Evolutionary conservation across 1,140 invertebrate genomes (phyloP), one percentile per base, ranked within the genome.

Genomic region (Gyrodactylus bullatarudis): DNA sequence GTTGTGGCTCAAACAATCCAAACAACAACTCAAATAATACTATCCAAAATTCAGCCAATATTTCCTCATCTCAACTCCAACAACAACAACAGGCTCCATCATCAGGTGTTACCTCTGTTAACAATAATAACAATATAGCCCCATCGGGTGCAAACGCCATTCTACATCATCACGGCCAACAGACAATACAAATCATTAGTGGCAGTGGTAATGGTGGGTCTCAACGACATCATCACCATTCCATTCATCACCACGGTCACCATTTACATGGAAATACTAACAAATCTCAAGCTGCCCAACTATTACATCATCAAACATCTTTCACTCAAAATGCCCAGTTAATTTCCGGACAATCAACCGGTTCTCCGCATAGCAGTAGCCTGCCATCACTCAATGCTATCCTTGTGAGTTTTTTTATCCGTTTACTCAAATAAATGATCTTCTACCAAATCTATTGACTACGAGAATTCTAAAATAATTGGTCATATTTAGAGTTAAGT

Each of bases 1-100:
- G 87, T 76, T 75, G 75, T 75, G 34, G 34, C 34, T 16, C 8
- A 8, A 54, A 8, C 34, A n/a, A n/a, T 54, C 8, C 8, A 8
- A 8, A 54, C n/a, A 54, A 54, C 34, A 54, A n/a, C 34, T 16
- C 8, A 8, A 54, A 54, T n/a, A n/a, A 8, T 54, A 16, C 34
- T 54, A 54, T 16, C n/a, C 34, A 54, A 54, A 54, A n/a, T 54
- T 8, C 34, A 8, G 34, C 34, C 34, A 54, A 8, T n/a, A 8
- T 16, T 8, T 16, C 8, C 34, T n/a, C 34, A 8, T 8, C 34
- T n/a, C 34, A 54, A 8, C 34, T 16, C 34, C 34, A 54, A n/a
- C 34, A 54, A 54, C n/a, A 8, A 54, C 34, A 54, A 8, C 8
- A 16, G 34, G n/a, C n/a, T n/a, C n/a, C n/a, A n/a, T n/a, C n/a